Base-by-base conservation (phyloP, 2,113 vertebrate genomes). In the Charadrius vociferus region DNA sequence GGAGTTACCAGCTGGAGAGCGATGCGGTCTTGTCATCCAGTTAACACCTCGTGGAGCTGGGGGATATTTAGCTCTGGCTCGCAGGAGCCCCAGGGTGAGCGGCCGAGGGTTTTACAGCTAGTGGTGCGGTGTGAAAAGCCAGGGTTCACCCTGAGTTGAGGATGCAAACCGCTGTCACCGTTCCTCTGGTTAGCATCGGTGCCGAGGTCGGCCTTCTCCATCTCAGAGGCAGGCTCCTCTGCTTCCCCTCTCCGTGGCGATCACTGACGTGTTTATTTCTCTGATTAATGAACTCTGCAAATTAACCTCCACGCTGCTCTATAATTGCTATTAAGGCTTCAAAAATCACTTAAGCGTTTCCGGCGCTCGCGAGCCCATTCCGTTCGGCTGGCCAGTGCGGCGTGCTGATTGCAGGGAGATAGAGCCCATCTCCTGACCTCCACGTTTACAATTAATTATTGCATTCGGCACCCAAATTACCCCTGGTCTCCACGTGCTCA, bases 371-470 rank as follows among this genome's bases (percentile, higher is more conserved):
- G 63, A 95, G 74, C 95, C 94, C 88, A 80, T 97, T 97, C 92
- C 68, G 66, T 90, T 65, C 5, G 77, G 91, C 92, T 30, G 88
- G 95, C 94, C 96, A 37, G 97, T 22, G 37, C 37, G 7, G 72
- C 17, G 34, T 30, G 86, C 96, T 97, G 98, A 98, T 98, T 92
- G 97, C 83, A 70, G 94, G 95, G 96, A 98, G 98, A 98, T 98
- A 97, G 91, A 96, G 91, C 92, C 97, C 73, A 11, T 90, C 94
- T 97, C 91, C 97, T 96, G 98, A 98, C 98, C 98, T 98, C 95
- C 91, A 96, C 96, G 94, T 97, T 98, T 96, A 97, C 88, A 97
- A 97, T 98, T 98, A 98, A 98, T 98, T 98, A 98, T 97, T 97
- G 97, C 96, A 97, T 97, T 97, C 97, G 87, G 97, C 97, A 98